These are phyloP conservation scores for Phoeniculus purpureus DNA, from an alignment of 2,797 vertebrate species.

Conservation along the genomic window DNA sequence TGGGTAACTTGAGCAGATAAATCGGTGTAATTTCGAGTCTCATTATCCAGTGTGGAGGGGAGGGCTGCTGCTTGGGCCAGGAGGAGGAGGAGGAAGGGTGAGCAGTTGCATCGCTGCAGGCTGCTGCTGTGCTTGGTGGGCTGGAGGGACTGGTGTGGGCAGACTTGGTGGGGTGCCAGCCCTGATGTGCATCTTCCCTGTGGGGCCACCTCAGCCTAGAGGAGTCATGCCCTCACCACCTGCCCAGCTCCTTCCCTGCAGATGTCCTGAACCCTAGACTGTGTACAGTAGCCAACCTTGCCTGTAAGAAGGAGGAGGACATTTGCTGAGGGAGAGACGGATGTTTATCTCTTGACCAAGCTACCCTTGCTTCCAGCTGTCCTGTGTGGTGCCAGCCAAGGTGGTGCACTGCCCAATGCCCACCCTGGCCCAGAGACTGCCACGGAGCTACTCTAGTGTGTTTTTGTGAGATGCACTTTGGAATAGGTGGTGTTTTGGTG, in stretches of 20 bases:
- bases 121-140: fast-evolving
- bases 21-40: neutral
- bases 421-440: fast-evolving
- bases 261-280: neutral
- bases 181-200: neutral
- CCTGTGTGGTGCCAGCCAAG: neutral
- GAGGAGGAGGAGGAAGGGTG: neutral
- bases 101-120: neutral
- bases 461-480: neutral
- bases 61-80: neutral
- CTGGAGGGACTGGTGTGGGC: neutral
- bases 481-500: neutral
- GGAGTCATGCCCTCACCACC: neutral
- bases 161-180: neutral
- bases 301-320: fast-evolving
- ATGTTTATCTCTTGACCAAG: neutral
- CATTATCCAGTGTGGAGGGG: fast-evolving
- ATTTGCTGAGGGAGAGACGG: neutral
- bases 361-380: neutral
- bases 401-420: neutral
- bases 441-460: neutral
- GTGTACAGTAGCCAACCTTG: neutral
- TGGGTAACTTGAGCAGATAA: neutral
- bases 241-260: neutral
- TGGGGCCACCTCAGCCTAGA: fast-evolving